Evolutionary conservation across 2,113 vertebrate genomes (phyloP), one percentile per base, ranked within the genome.

Genomic region (Pluvianellus socialis): DNA sequence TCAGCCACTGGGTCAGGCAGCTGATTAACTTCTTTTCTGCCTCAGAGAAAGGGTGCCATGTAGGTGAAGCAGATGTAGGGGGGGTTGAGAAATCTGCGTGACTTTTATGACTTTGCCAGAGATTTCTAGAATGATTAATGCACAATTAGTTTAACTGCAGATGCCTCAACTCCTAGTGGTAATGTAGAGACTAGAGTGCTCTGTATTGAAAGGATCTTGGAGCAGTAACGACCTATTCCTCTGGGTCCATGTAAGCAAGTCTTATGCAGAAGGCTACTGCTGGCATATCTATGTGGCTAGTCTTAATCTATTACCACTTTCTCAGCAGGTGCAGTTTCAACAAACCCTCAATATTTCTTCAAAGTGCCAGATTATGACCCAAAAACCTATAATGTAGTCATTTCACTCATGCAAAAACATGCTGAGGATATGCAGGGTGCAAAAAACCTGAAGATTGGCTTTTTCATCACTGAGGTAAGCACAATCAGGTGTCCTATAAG

Each of bases 381-480:
- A 3, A 68, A 86, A 45, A 33, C 35, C 42, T 77, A 79, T 10
- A 98, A 98, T 7, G 95, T 97, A 6, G 70, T 97, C 1, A 81
- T 98, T 75, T 97, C 98, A 20, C 86, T 98, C 62, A 98, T 97
- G 55, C 73, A 85, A 55, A 97, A 44, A 59, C 91, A 90, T 3
- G 2, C 80, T 20, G 80, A 90, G 49, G 33, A 76, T 47, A 40
- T 2, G n/a, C 44, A n/a, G 75, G 68, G 72, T 40, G 32, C 73
- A 10, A 63, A 82, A 28, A 72, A 15, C 18, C 56, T 93, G 81
- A 94, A 82, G 49, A 95, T 96, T 19, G 93, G 72, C 28, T 98
- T 98, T 83, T 38, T 75, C 1, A 88, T 98, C 68, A 91, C 75
- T 80, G 91, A 3, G 97, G 98, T 98, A 97, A 96, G 83, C 74